Percentiles rank a stretch among this genome's conserved stretches.
Evolutionary conservation across 2,888 invertebrate genomes (phyloP).

Genomic region (Sarcophaga caerulescens): DNA sequence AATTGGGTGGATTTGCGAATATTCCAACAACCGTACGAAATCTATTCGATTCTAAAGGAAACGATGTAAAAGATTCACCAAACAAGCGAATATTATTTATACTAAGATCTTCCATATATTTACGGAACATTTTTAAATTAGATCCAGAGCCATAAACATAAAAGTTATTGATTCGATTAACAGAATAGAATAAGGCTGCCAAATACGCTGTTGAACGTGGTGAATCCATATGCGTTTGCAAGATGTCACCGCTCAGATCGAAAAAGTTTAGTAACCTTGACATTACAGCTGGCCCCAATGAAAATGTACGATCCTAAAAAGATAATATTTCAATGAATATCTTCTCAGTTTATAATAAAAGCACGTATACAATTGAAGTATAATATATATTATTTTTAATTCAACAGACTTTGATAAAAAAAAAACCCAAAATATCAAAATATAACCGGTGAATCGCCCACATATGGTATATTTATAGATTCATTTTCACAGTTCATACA

Average conservation of each 20-base stretch:
- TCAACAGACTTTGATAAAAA: not conserved
- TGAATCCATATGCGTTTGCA: conserved; percentile 90
- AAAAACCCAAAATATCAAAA: no score
- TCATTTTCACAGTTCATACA: no score
- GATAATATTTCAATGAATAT: not conserved
- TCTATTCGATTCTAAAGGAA: conserved; percentile 82
- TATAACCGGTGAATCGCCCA: no score
- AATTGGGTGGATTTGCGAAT: conserved; percentile 90
- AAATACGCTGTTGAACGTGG: conserved; percentile 90
- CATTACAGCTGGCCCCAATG: conserved; percentile 89
- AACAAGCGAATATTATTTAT: conserved; percentile 83
- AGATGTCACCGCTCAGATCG: conserved; percentile 87
- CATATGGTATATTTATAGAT: no score
- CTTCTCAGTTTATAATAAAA: not conserved
- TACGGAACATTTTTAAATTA: conserved; percentile 84
- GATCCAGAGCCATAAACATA: conserved; percentile 85
- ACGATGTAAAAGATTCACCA: conserved; percentile 82
- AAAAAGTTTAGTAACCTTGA: conserved; percentile 85
- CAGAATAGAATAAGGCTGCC: conserved; percentile 85
- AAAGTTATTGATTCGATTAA: conserved; percentile 84
- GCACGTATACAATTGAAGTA: not conserved
- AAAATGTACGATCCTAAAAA: conserved; percentile 89
- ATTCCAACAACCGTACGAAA: conserved; percentile 85
- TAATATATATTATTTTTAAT: not conserved
- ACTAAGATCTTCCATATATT: conserved; percentile 86